Base-by-base conservation (phyloP, 2,113 vertebrate species). In the Corydoras maculifer region DNA sequence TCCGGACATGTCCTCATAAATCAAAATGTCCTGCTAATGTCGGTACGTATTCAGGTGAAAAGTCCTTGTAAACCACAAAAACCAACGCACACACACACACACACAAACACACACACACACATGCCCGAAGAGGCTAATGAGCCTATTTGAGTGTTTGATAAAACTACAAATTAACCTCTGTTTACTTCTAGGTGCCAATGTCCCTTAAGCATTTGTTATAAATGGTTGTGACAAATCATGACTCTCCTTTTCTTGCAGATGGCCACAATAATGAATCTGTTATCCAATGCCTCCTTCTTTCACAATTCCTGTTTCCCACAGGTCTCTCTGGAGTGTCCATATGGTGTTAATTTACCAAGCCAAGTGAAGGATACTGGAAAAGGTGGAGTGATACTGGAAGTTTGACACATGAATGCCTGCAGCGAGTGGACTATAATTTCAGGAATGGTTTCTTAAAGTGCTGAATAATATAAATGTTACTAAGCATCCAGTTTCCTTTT, bases 281-380 rank as follows among this genome's bases (percentile, higher is more conserved):
- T 58, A 75, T 59, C 35, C 55, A 30, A 64, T 65, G 69, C 50
- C 30, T 61, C 32, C 29, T 25, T 72, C 59, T 68, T 69, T 69
- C 35, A 60, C 69, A 54, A 66, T 69, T 69, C 65, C 61, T 62
- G 18, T 60, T 72, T 75, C 69, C 72, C 69, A 74, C 72, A 74
- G 72, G 72, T 74, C 72, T 68, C 72, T 68, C 51, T 62, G 65
- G 63, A 74, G 60, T 64, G 70, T 60, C 73, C 61, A 60, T 65
- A 58, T 72, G 77, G 73, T 78, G 62, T 75, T 75, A 64, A 61
- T 78, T 78, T 78, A 65, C 73, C n/a, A 69, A 62, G 61, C 66
- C 48, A 61, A 75, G 68, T 31, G n/a, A 54, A 49, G 58, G 60
- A 75, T 78, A 72, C 60, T 75, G 69, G 68, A 75, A 78, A 72